Conservation (phyloP, 2,113 vertebrate species). For the Pomatostomus ruficeps region DNA sequence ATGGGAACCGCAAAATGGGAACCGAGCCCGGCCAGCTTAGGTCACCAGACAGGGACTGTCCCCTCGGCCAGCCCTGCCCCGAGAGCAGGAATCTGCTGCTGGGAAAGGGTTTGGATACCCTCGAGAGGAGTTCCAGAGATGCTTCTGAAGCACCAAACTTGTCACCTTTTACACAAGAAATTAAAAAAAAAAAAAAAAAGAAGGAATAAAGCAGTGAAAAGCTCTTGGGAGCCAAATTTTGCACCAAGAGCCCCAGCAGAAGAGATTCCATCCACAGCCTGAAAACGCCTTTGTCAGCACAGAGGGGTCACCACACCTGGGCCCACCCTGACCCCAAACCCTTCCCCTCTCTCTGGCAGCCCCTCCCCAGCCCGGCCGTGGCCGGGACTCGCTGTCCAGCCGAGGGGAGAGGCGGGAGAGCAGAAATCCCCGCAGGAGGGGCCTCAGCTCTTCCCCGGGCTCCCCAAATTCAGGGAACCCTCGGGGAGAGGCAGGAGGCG, state of each 20-base stretch:
- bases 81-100: background rate
- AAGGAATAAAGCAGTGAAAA: background rate
- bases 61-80: background rate
- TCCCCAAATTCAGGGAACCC: background rate
- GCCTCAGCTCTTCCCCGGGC: background rate
- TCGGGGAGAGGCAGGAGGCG: background rate
- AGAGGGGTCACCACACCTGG: background rate
- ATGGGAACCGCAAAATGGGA: background rate
- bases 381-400: rapidly evolving
- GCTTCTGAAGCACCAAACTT: rapidly evolving
- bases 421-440: background rate
- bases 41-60: background rate
- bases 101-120: background rate
- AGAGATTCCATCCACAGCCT: rapidly evolving
- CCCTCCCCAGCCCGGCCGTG: background rate
- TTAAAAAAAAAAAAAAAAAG: no score
- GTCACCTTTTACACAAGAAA: background rate
- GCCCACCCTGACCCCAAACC: background rate
- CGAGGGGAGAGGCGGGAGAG: background rate
- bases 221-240: background rate
- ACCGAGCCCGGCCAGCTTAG: rapidly evolving
- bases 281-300: rapidly evolving
- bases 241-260: background rate
- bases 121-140: rapidly evolving
- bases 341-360: background rate